phyloP scores from a whole-genome alignment of 2,113 vertebrate species.

The Triplophysa dalaica region DNA sequence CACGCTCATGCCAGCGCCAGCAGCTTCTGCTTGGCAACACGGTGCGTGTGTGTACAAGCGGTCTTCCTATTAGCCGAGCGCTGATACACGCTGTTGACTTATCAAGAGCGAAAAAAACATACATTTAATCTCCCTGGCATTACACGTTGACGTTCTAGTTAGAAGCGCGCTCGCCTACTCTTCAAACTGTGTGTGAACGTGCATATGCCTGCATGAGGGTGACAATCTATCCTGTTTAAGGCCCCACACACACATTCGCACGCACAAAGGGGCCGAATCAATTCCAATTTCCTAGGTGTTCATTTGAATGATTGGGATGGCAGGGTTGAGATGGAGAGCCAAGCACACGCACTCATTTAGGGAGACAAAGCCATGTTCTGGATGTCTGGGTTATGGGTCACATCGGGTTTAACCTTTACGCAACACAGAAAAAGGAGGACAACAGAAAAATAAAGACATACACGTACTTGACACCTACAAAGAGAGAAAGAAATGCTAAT shows the following conservation, averaged over 20 bases:
- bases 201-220: slow-evolving; percentile 4
- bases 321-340: slow-evolving; percentile 30
- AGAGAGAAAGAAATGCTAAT: background rate
- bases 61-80: slow-evolving; percentile 46
- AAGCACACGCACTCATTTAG: slow-evolving; percentile 41
- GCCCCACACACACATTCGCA: background rate
- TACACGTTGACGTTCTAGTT: slow-evolving; percentile 35
- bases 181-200: slow-evolving; percentile 9
- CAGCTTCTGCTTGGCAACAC: slow-evolving; percentile 39
- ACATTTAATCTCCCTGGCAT: slow-evolving; percentile 49
- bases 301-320: slow-evolving; percentile 41
- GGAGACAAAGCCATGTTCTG: slow-evolving; percentile 1
- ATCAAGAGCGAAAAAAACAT: slow-evolving; percentile 42
- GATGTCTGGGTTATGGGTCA: slow-evolving; percentile 44
- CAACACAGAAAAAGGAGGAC: slow-evolving; percentile 34
- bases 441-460: slow-evolving; percentile 18
- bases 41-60: slow-evolving; percentile 36
- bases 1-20: slow-evolving; percentile 15
- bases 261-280: slow-evolving; percentile 29
- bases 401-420: slow-evolving; percentile 41
- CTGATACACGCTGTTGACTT: slow-evolving; percentile 49
- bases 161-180: background rate
- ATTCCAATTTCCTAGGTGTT: slow-evolving; percentile 48
- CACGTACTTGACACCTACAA: background rate
- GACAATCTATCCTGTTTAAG: slow-evolving; percentile 35